Conservation (phyloP, 1,140 invertebrate species). For the Microplitis demolitor region DNA sequence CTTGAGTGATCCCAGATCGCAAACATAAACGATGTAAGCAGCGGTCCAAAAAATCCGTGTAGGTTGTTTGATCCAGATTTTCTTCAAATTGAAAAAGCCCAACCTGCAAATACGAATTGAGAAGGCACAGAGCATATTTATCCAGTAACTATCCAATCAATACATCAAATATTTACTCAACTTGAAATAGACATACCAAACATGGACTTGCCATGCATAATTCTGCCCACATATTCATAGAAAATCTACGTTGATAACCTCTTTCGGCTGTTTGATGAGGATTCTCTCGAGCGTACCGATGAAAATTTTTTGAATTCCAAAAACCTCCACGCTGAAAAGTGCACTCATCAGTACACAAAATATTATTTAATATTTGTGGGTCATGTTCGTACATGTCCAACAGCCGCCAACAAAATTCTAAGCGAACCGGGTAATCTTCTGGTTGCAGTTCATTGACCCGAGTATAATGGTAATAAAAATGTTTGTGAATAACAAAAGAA, state of each 20-base stretch:
- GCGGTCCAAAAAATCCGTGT: constrained; percentile 39
- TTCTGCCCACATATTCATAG: constrained; percentile 46
- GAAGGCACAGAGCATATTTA: not conserved
- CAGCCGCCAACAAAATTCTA: constrained; percentile 9
- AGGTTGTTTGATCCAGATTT: constrained; percentile 38
- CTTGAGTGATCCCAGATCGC: constrained; percentile 32
- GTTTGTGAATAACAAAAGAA: no score
- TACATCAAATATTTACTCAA: not conserved
- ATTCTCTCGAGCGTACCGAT: constrained; percentile 50
- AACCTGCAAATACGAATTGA: constrained; percentile 25
- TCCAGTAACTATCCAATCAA: not conserved
- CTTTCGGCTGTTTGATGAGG: constrained; percentile 43
- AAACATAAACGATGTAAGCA: constrained; percentile 38
- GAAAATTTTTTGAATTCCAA: constrained; percentile 53
- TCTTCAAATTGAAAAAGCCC: constrained; percentile 44
- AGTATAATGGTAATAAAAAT: no score
- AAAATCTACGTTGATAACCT: constrained; percentile 46
- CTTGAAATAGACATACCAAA: constrained; percentile 24
- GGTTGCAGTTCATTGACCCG: no score
- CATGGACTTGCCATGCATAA: constrained; percentile 35
- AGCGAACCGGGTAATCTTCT: no score
- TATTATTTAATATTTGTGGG: constrained; percentile 37
- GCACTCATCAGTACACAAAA: constrained; percentile 50
- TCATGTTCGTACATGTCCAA: constrained; percentile 20
- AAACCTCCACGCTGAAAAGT: constrained; percentile 45